phyloP scores from a whole-genome alignment of 2,888 invertebrate genomes.

The Anthophora plumipes region DNA sequence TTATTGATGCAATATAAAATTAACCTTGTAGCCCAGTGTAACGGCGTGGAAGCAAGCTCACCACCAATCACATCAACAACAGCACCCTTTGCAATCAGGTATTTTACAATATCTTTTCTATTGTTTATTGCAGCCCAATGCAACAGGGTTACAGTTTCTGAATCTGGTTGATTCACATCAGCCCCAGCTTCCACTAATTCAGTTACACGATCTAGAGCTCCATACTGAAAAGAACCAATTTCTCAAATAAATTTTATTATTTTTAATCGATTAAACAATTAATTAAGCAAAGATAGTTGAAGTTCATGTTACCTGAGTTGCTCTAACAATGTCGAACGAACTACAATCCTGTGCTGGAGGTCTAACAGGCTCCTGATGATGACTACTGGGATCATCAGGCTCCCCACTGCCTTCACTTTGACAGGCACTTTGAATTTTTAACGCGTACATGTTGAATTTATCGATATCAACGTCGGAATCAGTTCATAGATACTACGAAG shows the following conservation, averaged over 20 bases:
- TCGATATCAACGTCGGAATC: conserved; percentile 9
- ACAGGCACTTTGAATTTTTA: conserved; percentile 82
- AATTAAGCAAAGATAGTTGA: not conserved
- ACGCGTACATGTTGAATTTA: conserved; percentile 79
- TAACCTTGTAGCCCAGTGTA: conserved; percentile 98
- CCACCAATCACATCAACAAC: conserved; percentile 97
- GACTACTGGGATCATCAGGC: conserved; percentile 75
- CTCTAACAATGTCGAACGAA: conserved; percentile 96
- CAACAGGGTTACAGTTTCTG: conserved; percentile 97
- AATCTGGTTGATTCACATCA: conserved; percentile 97
- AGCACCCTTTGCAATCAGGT: conserved; percentile 94
- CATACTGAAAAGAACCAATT: conserved; percentile 87
- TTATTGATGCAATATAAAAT: not conserved
- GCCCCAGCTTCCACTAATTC: conserved; percentile 96
- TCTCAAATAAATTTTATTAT: not conserved
- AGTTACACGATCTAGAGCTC: conserved; percentile 92
- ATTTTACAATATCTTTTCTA: conserved; percentile 95
- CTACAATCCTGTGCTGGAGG: conserved; percentile 88
- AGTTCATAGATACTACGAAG: conserved; percentile 33
- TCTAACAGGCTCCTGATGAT: conserved; percentile 79
- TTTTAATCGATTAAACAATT: not conserved
- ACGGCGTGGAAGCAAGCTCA: conserved; percentile 96
- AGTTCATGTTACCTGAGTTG: conserved; percentile 91
- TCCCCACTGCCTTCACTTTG: conserved; percentile 81
- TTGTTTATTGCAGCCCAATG: conserved; percentile 99